phyloP scores from a whole-genome alignment of 1,140 invertebrate species.

The Penaeus indicus region DNA sequence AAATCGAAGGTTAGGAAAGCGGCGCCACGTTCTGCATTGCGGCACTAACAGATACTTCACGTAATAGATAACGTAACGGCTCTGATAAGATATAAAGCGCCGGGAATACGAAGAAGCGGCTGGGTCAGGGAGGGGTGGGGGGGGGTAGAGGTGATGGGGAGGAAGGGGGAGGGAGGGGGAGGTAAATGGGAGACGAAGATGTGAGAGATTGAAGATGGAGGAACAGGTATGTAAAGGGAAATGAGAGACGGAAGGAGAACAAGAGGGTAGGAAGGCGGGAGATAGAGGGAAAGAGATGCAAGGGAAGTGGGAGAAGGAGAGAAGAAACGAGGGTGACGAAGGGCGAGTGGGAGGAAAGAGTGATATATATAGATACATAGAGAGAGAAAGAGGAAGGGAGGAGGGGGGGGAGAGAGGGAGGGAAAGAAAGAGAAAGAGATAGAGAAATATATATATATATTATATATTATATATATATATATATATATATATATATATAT shows the following conservation, averaged over 20 bases:
- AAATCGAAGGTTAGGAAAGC: no score
- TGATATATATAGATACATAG: no score
- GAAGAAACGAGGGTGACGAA: background rate
- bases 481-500: background rate
- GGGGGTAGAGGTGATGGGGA: background rate
- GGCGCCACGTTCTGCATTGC: no score
- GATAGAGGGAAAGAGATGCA: background rate
- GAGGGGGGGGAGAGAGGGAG: background rate
- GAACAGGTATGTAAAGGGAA: background rate
- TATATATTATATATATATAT: background rate
- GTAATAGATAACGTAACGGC: no score
- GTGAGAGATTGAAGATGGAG: background rate
- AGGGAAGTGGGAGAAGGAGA: background rate
- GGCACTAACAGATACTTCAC: no score
- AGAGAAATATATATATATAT: no score
- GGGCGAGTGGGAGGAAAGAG: background rate
- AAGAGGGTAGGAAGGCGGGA: background rate
- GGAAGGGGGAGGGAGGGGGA: background rate
- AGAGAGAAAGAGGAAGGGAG: background rate
- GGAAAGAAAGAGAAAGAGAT: background rate
- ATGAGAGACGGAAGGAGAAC: background rate
- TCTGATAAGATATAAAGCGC: no score
- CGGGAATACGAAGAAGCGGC: no score
- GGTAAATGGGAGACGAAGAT: background rate
- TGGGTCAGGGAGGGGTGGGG: no score